Evolutionary conservation across 2,797 vertebrate genomes (phyloP).

Genomic region (Tadarida brasiliensis): DNA sequence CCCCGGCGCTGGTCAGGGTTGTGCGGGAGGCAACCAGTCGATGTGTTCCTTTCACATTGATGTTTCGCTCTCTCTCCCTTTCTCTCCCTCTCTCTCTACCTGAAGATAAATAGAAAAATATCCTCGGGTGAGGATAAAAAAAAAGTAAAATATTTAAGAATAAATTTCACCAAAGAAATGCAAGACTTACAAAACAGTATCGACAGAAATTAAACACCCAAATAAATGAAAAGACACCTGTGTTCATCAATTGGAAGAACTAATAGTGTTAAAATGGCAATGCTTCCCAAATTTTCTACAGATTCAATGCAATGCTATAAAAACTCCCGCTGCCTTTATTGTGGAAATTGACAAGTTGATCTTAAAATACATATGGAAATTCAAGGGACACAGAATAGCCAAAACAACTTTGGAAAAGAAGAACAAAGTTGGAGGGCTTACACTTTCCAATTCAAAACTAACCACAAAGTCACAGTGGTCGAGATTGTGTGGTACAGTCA

Average conservation of each 20-base stretch:
- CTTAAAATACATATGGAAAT: not conserved
- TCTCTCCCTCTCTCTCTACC: too few relatives aligned
- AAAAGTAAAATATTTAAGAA: not conserved
- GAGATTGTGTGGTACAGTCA: not conserved
- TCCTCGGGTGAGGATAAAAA: too few relatives aligned
- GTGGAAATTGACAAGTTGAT: not conserved
- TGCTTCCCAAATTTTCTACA: not conserved
- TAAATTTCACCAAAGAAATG: not conserved
- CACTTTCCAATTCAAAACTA: not conserved
- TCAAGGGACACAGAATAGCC: not conserved
- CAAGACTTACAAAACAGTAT: not conserved
- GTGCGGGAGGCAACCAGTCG: too few relatives aligned
- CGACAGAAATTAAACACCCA: not conserved
- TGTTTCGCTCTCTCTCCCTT: too few relatives aligned
- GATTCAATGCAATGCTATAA: not conserved
- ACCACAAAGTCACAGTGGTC: not conserved
- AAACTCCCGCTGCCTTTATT: not conserved
- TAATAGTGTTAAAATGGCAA: not conserved
- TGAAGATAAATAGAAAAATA: too few relatives aligned
- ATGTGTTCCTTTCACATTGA: too few relatives aligned
- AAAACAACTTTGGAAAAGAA: not conserved
- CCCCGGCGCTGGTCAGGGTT: too few relatives aligned
- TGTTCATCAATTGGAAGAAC: not conserved
- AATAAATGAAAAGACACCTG: not conserved
- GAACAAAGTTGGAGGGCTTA: not conserved